phyloP scores from a whole-genome alignment of 2,888 invertebrate genomes.

The Exocentrus adspersus region DNA sequence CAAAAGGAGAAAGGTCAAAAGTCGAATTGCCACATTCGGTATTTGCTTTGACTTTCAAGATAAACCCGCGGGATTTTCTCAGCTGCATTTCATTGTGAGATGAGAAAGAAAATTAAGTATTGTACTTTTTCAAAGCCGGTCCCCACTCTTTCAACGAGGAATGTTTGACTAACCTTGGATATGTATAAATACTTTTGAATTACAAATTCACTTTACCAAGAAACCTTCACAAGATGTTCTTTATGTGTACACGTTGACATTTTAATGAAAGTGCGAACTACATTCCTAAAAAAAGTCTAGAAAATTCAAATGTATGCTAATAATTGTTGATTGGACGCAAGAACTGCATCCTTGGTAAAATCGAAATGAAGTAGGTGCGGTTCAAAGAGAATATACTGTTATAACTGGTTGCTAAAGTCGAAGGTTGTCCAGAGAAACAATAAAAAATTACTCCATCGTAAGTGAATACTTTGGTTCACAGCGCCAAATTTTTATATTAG shows the following conservation, averaged over 20 bases:
- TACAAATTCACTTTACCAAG: background rate
- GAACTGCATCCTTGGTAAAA: conserved; percentile 20
- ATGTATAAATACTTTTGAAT: conserved; percentile 11
- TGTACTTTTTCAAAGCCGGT: background rate
- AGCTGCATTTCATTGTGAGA: background rate
- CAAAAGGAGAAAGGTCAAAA: conserved; percentile 20
- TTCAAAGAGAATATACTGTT: background rate
- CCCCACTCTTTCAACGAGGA: background rate
- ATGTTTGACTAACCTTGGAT: conserved; percentile 5
- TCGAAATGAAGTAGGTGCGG: conserved; percentile 20
- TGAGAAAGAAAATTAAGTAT: background rate
- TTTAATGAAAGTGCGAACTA: conserved; percentile 13
- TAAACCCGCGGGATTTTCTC: background rate
- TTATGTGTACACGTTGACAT: conserved; percentile 11
- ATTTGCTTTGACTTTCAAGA: background rate
- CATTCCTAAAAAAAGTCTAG: conserved; percentile 12
- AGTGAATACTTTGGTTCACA: too few species aligned
- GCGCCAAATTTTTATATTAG: too few species aligned
- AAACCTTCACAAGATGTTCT: conserved; percentile 19
- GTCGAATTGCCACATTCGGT: conserved; percentile 8
- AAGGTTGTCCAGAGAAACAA: conserved; percentile 6
- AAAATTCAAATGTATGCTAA: conserved; percentile 23
- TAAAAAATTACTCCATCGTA: too few species aligned
- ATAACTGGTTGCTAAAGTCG: conserved; percentile 1
- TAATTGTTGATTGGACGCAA: conserved; percentile 10